Percentiles rank a stretch among this genome's conserved stretches.
phyloP scores from a whole-genome alignment of 2,888 invertebrate genomes.

The Cryptus armator region DNA sequence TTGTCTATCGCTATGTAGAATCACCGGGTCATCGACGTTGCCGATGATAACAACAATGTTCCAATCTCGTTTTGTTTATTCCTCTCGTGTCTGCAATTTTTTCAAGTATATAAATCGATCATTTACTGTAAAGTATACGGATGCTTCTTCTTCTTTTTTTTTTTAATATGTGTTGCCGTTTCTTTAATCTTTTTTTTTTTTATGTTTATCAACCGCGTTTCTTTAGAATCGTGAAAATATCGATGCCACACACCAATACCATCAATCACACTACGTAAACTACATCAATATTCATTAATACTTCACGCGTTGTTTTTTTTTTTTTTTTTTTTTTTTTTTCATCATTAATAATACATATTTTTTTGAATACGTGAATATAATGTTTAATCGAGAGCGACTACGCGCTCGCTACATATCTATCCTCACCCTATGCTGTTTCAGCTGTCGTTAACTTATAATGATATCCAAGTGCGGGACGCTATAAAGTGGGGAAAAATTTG shows the following conservation, averaged over 20 bases:
- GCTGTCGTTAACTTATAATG: conserved; percentile 58
- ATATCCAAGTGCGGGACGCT: conserved; percentile 58
- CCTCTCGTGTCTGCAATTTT: conserved; percentile 20
- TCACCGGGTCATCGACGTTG: conserved; percentile 70
- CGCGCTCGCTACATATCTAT: conserved; percentile 48
- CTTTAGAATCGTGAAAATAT: conserved; percentile 65
- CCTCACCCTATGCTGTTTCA: conserved; percentile 53
- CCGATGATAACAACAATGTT: conserved; percentile 72
- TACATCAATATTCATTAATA: conserved; percentile 69
- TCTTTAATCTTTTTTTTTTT: conserved; percentile 37
- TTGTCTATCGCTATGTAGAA: conserved; percentile 76
- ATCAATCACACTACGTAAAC: conserved; percentile 66
- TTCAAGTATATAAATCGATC: conserved; percentile 52
- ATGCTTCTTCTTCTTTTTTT: conserved; percentile 13
- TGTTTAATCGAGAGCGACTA: conserved; percentile 57
- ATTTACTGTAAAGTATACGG: conserved; percentile 42
- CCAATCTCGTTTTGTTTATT: conserved; percentile 20
- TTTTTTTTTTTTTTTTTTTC: conserved; percentile 36
- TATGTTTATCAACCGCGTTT: conserved; percentile 23
- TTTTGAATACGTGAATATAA: conserved; percentile 62
- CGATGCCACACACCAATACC: conserved; percentile 63
- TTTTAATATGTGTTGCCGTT: conserved; percentile 7
- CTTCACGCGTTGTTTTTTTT: conserved; percentile 50
- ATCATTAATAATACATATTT: conserved; percentile 42
- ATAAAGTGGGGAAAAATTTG: conserved; percentile 45